Evolutionary conservation across 2,113 vertebrate genomes (phyloP), one percentile per base, ranked within the genome.

Genomic region (Perca flavescens): DNA sequence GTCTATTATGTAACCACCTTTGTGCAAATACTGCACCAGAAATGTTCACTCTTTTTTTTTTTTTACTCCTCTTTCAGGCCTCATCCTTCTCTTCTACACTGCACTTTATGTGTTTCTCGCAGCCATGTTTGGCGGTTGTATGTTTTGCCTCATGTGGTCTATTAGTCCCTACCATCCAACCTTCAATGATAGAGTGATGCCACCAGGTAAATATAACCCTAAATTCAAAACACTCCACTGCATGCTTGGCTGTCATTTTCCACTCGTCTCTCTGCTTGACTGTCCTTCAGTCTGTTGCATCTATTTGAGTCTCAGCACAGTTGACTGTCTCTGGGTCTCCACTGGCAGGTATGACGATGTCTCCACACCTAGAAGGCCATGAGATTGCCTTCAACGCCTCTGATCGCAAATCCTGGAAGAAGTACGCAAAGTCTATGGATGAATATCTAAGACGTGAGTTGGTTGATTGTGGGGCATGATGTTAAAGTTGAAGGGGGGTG

Each of bases 311-410:
- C 73, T 90, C 77, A 52, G 90, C 91, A 92, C 92, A 93, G 94
- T 93, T 94, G 89, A 94, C 89, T 93, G 93, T 93, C 92, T 90
- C 46, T 93, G 80, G 56, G 69, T 94, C 87, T 94, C 87, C 82
- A 71, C 92, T 93, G 89, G 83, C 96, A 99, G 98, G 98, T 94
- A 96, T 99, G 93, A 98, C 97, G 93, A 98, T 99, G 94, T 96
- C 96, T 73, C 98, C 98, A 0, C 95, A 97, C 77, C 85, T 96
- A 84, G 93, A 94, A 31, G 97, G 96, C 69, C 96, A 97, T 70
- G 96, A 96, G 75, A 97, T 98, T 63, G 91, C 91, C 87, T 99
- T 99, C 89, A 98, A 97, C 0, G 90, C 95, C 65, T 97, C 96
- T 14, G 94, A 97, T 76, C 96, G 94, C 74, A 95, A 90, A 85